These are phyloP conservation scores for Grantiella picta DNA, from an alignment of 2,113 vertebrate genomes.

Conservation along the genomic window DNA sequence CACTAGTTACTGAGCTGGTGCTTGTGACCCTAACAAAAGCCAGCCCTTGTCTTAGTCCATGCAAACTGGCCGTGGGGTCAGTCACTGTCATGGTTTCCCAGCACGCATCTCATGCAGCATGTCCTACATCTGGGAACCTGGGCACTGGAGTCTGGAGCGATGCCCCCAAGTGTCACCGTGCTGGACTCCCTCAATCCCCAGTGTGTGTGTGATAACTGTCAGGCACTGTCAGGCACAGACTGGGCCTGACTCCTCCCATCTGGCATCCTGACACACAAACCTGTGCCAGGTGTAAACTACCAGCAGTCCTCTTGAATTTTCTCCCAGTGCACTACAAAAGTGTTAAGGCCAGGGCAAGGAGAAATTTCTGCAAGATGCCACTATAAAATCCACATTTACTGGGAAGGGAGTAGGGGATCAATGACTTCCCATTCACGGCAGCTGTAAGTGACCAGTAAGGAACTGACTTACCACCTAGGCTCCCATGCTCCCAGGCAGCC, in stretches of 20 bases:
- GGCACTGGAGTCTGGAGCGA: neutral
- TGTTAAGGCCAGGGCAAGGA: neutral
- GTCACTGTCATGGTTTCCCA: neutral
- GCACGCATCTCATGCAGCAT: accelerated
- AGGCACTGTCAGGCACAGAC: neutral
- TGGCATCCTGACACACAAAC: neutral
- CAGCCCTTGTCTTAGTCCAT: neutral
- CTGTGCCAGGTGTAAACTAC: neutral
- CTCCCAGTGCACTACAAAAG: neutral
- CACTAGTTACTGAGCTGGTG: neutral
- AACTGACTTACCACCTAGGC: neutral
- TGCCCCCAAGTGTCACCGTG: neutral
- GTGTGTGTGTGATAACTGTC: neutral
- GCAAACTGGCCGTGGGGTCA: neutral
- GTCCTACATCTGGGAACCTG: neutral
- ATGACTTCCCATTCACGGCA: neutral
- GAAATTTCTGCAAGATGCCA: neutral
- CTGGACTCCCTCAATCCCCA: neutral
- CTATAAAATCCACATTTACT: neutral
- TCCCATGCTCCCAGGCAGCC: neutral
- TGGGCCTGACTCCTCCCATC: neutral
- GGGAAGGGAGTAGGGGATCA: neutral
- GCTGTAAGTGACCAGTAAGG: neutral
- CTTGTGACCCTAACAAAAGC: neutral
- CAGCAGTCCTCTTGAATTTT: neutral